Evolutionary conservation across 1,140 invertebrate genomes (phyloP).

Genomic region (Apis dorsata): DNA sequence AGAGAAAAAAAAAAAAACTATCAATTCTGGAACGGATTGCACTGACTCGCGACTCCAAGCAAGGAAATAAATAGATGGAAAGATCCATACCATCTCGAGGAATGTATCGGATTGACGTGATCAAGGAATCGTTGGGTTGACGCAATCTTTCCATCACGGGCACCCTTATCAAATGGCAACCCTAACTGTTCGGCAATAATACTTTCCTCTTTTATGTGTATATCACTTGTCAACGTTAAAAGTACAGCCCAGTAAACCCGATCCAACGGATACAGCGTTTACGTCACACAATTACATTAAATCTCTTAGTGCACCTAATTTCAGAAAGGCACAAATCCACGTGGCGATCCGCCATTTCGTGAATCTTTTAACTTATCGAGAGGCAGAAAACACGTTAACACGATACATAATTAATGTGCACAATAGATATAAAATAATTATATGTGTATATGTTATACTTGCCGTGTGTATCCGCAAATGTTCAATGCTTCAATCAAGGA

Average conservation of each 20-base stretch:
- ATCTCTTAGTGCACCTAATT: conserved; percentile 19
- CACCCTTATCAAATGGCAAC: neutral
- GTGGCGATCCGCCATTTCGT: neutral
- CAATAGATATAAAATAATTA: conserved; percentile 61
- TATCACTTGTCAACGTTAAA: conserved; percentile 15
- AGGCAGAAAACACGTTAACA: conserved; percentile 33
- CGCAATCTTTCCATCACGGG: neutral
- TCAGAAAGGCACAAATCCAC: neutral
- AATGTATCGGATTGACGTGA: neutral
- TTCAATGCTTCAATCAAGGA: conserved; percentile 26
- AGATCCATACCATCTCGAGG: neutral
- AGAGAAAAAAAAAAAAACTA: neutral
- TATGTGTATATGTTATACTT: conserved; percentile 63
- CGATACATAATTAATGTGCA: conserved; percentile 62
- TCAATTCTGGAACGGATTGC: neutral
- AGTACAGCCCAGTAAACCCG: conserved; percentile 21
- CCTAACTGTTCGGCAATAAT: neutral
- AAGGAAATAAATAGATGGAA: no score
- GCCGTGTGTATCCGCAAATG: conserved; percentile 62
- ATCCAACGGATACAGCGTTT: conserved; percentile 23
- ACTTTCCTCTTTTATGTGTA: conserved; percentile 22
- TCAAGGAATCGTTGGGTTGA: neutral
- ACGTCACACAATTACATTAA: neutral
- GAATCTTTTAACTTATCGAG: neutral
- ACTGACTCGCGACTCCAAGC: neutral